phyloP scores from a whole-genome alignment of 2,888 invertebrate species.

The Lysandra bellargus region DNA sequence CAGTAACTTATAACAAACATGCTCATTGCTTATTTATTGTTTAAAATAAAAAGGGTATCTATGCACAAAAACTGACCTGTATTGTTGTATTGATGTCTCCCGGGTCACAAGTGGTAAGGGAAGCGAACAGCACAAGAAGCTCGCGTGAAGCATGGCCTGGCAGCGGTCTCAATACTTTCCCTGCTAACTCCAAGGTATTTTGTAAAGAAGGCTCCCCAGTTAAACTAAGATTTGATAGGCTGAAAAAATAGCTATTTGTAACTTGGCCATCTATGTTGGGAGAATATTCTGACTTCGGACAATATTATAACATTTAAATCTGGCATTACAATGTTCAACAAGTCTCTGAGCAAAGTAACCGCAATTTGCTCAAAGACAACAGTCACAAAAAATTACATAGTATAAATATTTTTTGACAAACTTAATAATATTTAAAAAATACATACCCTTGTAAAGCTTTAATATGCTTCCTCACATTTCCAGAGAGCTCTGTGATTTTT shows the following conservation, averaged over 20 bases:
- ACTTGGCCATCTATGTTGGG: background rate
- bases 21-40: no score
- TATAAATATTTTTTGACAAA: background rate
- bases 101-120: conserved; percentile 98
- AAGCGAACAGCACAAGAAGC: conserved; percentile 94
- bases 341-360: no score
- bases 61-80: conserved; percentile 49
- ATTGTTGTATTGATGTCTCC: conserved; percentile 92
- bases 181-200: conserved; percentile 94
- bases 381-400: no score
- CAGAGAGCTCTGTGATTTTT: conserved; percentile 93
- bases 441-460: conserved; percentile 83
- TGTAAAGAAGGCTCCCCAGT: conserved; percentile 97
- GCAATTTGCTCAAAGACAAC: no score
- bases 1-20: no score
- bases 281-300: no score
- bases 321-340: no score
- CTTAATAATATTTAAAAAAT: background rate
- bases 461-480: conserved; percentile 90
- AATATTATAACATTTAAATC: no score
- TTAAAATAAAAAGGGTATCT: background rate
- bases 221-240: conserved; percentile 83
- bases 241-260: conserved; percentile 43
- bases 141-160: conserved; percentile 98
- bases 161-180: conserved; percentile 90